Evolutionary conservation across 2,888 invertebrate species (phyloP).

Genomic region (Nebria salina): DNA sequence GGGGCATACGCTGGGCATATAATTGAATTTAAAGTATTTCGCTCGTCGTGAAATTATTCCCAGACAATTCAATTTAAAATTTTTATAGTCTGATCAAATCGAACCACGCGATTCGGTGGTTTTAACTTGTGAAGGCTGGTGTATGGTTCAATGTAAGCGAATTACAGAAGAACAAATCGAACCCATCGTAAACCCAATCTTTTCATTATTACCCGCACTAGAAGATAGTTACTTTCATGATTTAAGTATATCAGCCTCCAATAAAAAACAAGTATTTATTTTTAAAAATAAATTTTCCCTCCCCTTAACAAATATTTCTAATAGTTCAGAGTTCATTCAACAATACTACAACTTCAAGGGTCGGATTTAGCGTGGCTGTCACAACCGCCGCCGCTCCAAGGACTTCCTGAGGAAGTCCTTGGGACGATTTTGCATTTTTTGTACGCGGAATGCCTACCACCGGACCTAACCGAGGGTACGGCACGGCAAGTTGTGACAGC

Average conservation of each 20-base stretch:
- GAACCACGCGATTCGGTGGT: conserved; percentile 66
- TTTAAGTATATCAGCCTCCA: conserved; percentile 64
- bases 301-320: background rate
- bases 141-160: conserved; percentile 70
- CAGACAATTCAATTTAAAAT: background rate
- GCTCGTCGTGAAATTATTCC: too few relatives aligned
- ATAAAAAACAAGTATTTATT: conserved; percentile 64
- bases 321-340: conserved; percentile 67
- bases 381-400: conserved; percentile 67
- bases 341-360: conserved; percentile 67
- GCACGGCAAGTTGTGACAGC: conserved; percentile 67
- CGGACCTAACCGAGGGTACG: conserved; percentile 67
- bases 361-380: conserved; percentile 68
- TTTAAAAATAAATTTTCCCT: background rate
- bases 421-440: conserved; percentile 71
- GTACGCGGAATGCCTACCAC: conserved; percentile 72
- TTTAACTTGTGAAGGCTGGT: conserved; percentile 71
- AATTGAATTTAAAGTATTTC: conserved; percentile 68
- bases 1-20: conserved; percentile 73
- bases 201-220: conserved; percentile 72
- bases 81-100: conserved; percentile 63
- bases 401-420: conserved; percentile 70
- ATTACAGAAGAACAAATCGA: conserved; percentile 63
- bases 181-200: conserved; percentile 65
- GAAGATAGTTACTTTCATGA: conserved; percentile 75